phyloP scores from a whole-genome alignment of 35 echinoderm and acorn worm species.

The Ophioderma brevispina region DNA sequence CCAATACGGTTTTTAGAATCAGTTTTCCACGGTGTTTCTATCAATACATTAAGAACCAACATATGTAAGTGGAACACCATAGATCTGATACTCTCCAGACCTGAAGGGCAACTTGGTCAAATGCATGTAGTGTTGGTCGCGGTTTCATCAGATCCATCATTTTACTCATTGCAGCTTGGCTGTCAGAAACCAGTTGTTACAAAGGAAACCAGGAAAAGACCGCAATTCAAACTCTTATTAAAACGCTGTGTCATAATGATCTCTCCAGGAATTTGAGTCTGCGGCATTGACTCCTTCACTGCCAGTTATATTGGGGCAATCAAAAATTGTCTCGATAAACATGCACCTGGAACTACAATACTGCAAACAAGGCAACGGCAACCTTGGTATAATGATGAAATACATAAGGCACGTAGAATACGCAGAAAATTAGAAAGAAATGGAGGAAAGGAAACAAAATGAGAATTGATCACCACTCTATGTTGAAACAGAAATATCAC shows the following conservation, averaged over 20 bases:
- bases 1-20: slow-evolving; percentile 25
- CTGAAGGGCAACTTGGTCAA: neutral
- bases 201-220: neutral
- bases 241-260: neutral
- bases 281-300: neutral
- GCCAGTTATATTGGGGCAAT: neutral
- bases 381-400: slow-evolving; percentile 16
- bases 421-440: slow-evolving; percentile 16
- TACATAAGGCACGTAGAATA: slow-evolving; percentile 29
- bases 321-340: neutral
- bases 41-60: slow-evolving; percentile 50
- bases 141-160: neutral
- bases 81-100: slow-evolving; percentile 33
- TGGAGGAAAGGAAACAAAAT: slow-evolving; percentile 12
- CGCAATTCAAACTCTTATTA: neutral
- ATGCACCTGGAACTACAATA: slow-evolving; percentile 25
- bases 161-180: slow-evolving; percentile 6
- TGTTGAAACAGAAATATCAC: neutral
- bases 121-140: neutral
- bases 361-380: neutral
- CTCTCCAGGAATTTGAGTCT: neutral
- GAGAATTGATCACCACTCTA: neutral
- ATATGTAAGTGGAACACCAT: slow-evolving; percentile 38
- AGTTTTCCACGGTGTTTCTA: neutral
- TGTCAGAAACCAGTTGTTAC: neutral